Percentiles rank a stretch among this genome's conserved stretches.
Evolutionary conservation across 2,113 vertebrate species (phyloP).

Genomic region (Elanoides forficatus): DNA sequence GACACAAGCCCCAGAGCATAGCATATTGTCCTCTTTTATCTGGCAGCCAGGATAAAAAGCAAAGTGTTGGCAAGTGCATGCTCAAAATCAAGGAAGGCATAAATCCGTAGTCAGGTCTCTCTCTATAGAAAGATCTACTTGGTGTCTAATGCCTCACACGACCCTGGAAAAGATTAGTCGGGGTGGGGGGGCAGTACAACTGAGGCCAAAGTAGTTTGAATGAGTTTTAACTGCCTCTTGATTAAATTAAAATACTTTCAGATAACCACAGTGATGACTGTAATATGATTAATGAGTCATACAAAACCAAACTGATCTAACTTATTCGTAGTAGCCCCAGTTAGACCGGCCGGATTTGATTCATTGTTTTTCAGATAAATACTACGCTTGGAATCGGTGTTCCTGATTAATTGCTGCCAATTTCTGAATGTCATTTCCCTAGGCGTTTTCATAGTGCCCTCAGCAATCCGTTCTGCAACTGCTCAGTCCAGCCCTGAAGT

Average conservation of each 20-base stretch:
- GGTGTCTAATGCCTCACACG: neutral
- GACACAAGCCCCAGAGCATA: neutral
- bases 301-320: neutral
- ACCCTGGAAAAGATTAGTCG: neutral
- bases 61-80: neutral
- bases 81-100: neutral
- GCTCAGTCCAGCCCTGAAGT: neutral
- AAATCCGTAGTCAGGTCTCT: neutral
- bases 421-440: neutral
- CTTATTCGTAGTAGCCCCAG: neutral
- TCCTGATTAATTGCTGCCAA: neutral
- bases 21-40: neutral
- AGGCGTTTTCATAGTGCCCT: neutral
- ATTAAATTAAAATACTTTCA: conserved; percentile 26
- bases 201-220: neutral
- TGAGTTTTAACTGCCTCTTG: conserved; percentile 14
- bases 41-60: neutral
- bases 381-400: neutral
- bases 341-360: neutral
- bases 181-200: neutral
- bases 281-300: neutral
- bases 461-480: neutral
- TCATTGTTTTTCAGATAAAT: conserved; percentile 6
- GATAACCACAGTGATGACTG: neutral
- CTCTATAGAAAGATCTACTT: neutral